A percentile compares a stretch with the other conserved stretches of the same genome.
These are phyloP conservation scores for Tortrix viridana DNA, from an alignment of 2,888 invertebrate genomes.

Conservation along the genomic window DNA sequence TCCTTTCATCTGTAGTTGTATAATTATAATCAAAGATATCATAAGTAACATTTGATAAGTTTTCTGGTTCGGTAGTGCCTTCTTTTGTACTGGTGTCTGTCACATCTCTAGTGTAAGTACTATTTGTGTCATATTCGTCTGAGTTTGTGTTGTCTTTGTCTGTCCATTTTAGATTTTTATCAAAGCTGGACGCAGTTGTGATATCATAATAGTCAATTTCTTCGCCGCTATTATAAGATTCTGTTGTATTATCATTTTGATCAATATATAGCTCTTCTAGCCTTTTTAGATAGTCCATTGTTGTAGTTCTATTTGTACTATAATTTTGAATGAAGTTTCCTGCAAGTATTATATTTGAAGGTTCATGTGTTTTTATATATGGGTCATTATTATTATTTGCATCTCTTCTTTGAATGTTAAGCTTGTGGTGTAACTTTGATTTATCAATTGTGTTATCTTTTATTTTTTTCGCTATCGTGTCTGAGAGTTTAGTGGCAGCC, in stretches of 20 bases:
- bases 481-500: constrained; percentile 3
- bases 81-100: not conserved
- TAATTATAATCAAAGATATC: not conserved
- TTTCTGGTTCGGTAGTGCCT: not conserved
- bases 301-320: constrained; percentile 45
- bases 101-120: not conserved
- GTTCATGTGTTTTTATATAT: constrained; percentile 16
- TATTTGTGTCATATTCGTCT: not conserved
- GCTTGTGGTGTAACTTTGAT: not conserved
- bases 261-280: constrained; percentile 54
- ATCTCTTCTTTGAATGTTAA: not conserved
- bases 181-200: not conserved
- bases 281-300: constrained; percentile 45
- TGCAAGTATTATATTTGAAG: constrained; percentile 25
- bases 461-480: constrained; percentile 10
- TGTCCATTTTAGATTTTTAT: not conserved
- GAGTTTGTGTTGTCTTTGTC: not conserved
- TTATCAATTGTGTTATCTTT: not conserved
- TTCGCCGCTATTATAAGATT: constrained; percentile 28
- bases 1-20: not conserved
- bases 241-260: not conserved
- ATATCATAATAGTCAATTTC: constrained; percentile 21
- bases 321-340: constrained; percentile 44
- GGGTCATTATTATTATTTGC: constrained; percentile 7
- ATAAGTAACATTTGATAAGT: constrained; percentile 31